A percentile compares a stretch with the other conserved stretches of the same genome.
These are phyloP conservation scores for Drosophila suboccidentalis DNA, from an alignment of 2,888 invertebrate species.

Conservation along the genomic window DNA sequence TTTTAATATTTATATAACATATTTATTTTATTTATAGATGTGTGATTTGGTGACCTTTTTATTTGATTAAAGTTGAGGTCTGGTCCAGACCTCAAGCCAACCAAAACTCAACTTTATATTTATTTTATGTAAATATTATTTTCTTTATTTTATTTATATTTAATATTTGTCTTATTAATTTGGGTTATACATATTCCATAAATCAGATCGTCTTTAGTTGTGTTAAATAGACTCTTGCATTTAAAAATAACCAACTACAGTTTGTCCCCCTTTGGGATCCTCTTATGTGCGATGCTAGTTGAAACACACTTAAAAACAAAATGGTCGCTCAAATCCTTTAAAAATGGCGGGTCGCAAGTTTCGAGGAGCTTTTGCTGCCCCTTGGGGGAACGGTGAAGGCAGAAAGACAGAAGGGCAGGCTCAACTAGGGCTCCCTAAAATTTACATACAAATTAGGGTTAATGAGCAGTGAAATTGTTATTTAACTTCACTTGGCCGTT, in stretches of 20 bases:
- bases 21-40: too few species aligned
- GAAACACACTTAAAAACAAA: slow-evolving; percentile 63
- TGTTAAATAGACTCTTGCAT: background rate
- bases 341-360: slow-evolving; percentile 48
- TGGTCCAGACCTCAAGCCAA: too few species aligned
- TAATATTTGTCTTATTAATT: background rate
- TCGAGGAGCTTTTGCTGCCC: slow-evolving; percentile 1
- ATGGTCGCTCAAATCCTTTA: slow-evolving; percentile 62
- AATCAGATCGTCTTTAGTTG: background rate
- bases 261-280: slow-evolving; percentile 2
- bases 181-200: background rate
- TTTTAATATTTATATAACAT: too few species aligned
- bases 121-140: too few species aligned
- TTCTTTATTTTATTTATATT: too few species aligned
- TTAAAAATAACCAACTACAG: slow-evolving; percentile 3
- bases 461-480: slow-evolving; percentile 84
- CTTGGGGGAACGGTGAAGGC: background rate
- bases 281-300: slow-evolving; percentile 67
- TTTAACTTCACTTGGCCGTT: slow-evolving; percentile 79
- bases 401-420: slow-evolving; percentile 4
- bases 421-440: slow-evolving; percentile 67
- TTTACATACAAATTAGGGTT: slow-evolving; percentile 83
- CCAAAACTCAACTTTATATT: too few species aligned
- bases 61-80: too few species aligned
- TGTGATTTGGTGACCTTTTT: too few species aligned